Base-by-base conservation (phyloP, 2,797 vertebrate species). In the Siniperca undulata region DNA sequence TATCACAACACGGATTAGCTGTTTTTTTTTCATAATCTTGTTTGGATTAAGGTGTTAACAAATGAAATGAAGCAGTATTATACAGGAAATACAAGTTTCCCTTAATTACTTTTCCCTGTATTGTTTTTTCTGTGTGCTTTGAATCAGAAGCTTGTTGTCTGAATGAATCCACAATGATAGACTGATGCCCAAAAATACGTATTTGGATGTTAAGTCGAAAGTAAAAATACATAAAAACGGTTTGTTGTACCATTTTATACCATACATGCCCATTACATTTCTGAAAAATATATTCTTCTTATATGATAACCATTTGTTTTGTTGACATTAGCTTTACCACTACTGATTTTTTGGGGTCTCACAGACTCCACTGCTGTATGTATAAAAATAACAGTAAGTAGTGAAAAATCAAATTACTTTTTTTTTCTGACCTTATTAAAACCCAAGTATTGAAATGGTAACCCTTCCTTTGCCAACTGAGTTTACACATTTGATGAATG, bases 41-140 rank as follows among this genome's bases (percentile, higher is more conserved):
- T 55, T 59, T 34, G 38, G 42, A 30, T 66, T 12, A 66, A 52
- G 2, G 27, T 77, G n/a, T 52, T 48, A 17, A 74, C 56, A 72
- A 60, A 59, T 27, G 0, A 64, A 75, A 67, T 52, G 9, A 82
- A 71, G 20, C 17, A 20, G 7, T 50, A 24, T 40, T 9, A 60
- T 34, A 72, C 17, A 78, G 78, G 76, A 89, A 86, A 82, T 62
- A 34, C 17, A 62, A 78, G 52, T 77, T 89, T 87, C 81, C 75
- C 71, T 48, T 24, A 0, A 76, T 70, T 62, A 30, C 56, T 78
- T 72, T 87, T 87, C 56, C 75, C 62, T 83, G 36, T 48, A 62
- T 78, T 85, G 79, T 80, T 81, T 24, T 72, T 50, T 14, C 3
- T 62, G 19, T 34, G 13, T 8, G 10, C 24, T 74, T 53, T 69